Base-by-base conservation (phyloP, 2,888 invertebrate genomes). In the Drosophila barbarae region DNA sequence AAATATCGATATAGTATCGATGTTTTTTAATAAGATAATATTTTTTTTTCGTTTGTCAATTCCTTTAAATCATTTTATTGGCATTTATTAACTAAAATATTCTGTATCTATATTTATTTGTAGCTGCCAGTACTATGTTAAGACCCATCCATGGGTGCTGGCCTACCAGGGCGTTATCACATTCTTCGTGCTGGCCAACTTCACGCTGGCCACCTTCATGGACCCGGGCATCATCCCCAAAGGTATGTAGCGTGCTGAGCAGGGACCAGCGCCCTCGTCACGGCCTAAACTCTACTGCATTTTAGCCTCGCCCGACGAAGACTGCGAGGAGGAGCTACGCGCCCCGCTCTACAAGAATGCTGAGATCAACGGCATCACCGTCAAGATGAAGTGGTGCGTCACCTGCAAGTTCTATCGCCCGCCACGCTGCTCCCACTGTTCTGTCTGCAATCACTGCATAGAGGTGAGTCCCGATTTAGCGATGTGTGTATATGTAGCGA, bases 321-420 rank as follows among this genome's bases (percentile, higher is more conserved):
- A 98, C 90, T 92, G 96, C 83, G 98, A 98, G 91, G 98, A 99
- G 90, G 99, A 99, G 90, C 96, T 98, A 88, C 93, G 98, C 85
- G 97, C 98, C 69, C 97, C 97, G 10, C 91, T 99, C 69, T 99
- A 98, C 90, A 97, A 97, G 90, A 98, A 95, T 90, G 97, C 98
- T 73, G 98, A 99, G 90, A 98, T 99, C 81, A 97, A 98, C 91
- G 98, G 98, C 69, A 98, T 99, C 78, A 98, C 98, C 13, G 98
- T 99, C 70, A 94, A 99, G 72, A 99, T 99, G 99, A 99, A 99
- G 91, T 99, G 99, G 99, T 99, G 99, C 91, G 96, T 98, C 79
- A 99, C 99, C 3, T 99, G 99, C 91, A 98, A 98, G 91, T 99
- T 99, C 92, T 99, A 99, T 91, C 93, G 99, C 87, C 99, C 99